Evolutionary conservation across 2,113 vertebrate species (phyloP).

Genomic region (Colinus virginianus): DNA sequence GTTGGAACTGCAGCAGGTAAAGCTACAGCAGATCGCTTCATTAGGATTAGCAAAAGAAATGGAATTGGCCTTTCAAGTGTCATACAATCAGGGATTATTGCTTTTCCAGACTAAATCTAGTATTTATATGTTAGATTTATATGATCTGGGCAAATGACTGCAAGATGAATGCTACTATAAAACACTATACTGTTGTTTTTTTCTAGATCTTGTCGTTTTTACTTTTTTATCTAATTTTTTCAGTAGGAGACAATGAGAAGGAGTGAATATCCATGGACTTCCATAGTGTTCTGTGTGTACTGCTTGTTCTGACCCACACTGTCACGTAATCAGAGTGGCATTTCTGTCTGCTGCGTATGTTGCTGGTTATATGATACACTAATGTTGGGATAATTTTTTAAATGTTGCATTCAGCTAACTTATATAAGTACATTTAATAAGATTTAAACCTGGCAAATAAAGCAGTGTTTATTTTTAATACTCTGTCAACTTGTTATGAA

Average conservation of each 20-base stretch:
- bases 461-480: conserved; percentile 55
- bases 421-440: conserved; percentile 6
- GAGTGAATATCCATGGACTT: background rate
- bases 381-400: conserved; percentile 27
- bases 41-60: background rate
- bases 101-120: background rate
- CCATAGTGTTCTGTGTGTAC: background rate
- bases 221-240: background rate
- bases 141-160: conserved; percentile 16
- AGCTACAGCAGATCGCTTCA: background rate
- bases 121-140: background rate
- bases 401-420: background rate
- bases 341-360: background rate
- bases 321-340: background rate
- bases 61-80: background rate
- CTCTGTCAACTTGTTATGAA: background rate
- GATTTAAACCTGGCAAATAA: conserved; percentile 55
- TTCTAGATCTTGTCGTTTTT: conserved; percentile 34
- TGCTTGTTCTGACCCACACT: background rate
- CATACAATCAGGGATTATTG: background rate
- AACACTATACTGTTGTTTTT: conserved; percentile 32
- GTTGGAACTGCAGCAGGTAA: background rate
- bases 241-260: background rate
- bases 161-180: conserved; percentile 14
- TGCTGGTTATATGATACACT: conserved; percentile 5